A percentile compares a stretch with the other conserved stretches of the same genome.
Conservation (phyloP, 1,140 invertebrate species). For the Dysdera silvatica region DNA sequence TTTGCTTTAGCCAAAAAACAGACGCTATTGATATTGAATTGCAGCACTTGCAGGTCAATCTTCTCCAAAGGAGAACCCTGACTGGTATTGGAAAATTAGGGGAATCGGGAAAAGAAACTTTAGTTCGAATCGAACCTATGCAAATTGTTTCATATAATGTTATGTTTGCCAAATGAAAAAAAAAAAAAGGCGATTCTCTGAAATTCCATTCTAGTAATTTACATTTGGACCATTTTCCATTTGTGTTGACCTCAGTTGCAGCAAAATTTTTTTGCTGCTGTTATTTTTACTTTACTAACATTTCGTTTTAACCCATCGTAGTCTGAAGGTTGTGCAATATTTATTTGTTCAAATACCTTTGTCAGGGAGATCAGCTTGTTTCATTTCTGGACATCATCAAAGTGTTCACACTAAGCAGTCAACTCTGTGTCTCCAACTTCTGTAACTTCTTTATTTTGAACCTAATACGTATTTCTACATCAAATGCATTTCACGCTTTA, state of each 20-base stretch:
- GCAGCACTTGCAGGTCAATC: constrained; percentile 2
- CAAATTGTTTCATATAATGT: constrained; percentile 15
- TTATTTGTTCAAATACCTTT: not conserved
- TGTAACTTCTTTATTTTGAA: too few relatives aligned
- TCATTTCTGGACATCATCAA: not conserved
- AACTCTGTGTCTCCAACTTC: too few relatives aligned
- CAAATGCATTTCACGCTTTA: too few relatives aligned
- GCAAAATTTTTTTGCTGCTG: not conserved
- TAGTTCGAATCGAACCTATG: constrained; percentile 1
- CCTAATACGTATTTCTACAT: too few relatives aligned
- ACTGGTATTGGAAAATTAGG: constrained; percentile 2
- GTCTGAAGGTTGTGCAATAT: not conserved
- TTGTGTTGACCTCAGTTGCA: not conserved
- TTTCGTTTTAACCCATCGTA: not conserved
- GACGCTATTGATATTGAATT: constrained; percentile 1
- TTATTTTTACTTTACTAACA: not conserved
- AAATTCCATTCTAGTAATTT: not conserved
- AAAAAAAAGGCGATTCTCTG: not conserved
- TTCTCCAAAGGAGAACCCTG: constrained; percentile 11
- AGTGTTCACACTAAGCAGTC: too few relatives aligned
- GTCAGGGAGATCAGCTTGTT: not conserved
- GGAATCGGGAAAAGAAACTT: not conserved
- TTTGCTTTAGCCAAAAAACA: not conserved
- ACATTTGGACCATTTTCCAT: not conserved
- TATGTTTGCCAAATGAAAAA: constrained; percentile 9